These are phyloP conservation scores for Gastrophryne carolinensis DNA, from an alignment of 2,797 vertebrate genomes.

Conservation along the genomic window DNA sequence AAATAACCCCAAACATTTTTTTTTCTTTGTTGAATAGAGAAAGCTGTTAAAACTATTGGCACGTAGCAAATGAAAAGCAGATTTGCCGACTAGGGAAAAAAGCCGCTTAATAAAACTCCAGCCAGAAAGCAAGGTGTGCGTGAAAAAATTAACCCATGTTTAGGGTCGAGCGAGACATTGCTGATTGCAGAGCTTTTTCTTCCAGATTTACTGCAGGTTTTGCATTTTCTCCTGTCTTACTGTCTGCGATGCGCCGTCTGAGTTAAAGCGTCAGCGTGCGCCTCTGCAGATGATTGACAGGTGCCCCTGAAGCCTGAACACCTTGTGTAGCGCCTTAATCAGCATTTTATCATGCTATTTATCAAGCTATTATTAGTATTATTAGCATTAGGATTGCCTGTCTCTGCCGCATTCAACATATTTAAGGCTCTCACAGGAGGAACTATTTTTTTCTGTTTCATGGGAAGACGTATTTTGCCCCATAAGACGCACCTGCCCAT, in stretches of 20 bases:
- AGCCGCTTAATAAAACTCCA: constrained; percentile 55
- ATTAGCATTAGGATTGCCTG: too few relatives aligned
- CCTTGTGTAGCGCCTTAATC: too few relatives aligned
- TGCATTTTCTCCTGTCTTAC: constrained; percentile 19
- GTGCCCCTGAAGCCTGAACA: too few relatives aligned
- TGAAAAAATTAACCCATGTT: constrained; percentile 48
- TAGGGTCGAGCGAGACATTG: constrained; percentile 41
- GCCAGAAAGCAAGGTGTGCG: constrained; percentile 41
- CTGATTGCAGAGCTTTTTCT: constrained; percentile 26
- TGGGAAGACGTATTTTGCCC: too few relatives aligned
- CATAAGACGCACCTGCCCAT: too few relatives aligned
- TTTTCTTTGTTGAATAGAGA: constrained; percentile 46
- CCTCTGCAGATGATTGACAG: constrained; percentile 40
- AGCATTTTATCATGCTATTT: too few relatives aligned
- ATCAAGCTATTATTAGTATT: too few relatives aligned
- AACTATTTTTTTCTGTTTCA: too few relatives aligned
- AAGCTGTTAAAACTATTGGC: constrained; percentile 65
- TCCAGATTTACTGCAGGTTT: constrained; percentile 24
- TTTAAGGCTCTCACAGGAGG: too few relatives aligned
- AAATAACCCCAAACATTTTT: constrained; percentile 37
- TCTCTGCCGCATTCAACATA: too few relatives aligned
- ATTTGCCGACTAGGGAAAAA: constrained; percentile 61
- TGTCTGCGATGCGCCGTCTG: constrained; percentile 15
- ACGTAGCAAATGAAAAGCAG: constrained; percentile 57
- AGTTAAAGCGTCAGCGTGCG: constrained; percentile 34